Base-by-base conservation (phyloP, 1,140 invertebrate species). In the Tribolium madens region DNA sequence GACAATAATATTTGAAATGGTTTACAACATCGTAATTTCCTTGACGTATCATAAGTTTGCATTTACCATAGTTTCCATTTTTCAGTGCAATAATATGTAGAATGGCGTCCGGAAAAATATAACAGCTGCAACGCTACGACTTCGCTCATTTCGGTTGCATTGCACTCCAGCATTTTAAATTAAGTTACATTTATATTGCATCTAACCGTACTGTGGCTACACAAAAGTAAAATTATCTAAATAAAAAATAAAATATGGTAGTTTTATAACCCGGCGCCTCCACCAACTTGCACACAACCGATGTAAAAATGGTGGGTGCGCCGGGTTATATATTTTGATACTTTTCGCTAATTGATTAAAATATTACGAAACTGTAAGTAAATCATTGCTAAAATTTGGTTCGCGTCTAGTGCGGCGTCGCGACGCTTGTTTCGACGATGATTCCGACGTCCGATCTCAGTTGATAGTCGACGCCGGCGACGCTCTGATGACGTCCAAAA, bases 21-120 rank as follows among this genome's bases (percentile, higher is more conserved):
- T 18, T 57, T 17, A 57, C 52, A 57, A 7, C 52, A n/a, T 57
- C 17, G 52, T 57, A 57, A 21, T 57, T 17, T 21, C 4, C 10
- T 18, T 57, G 52, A 57, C 17, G 52, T 57, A 15, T 2, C 50
- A 15, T 52, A 17, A 17, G 17, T 57, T 18, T 21, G 2, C 17
- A 57, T 57, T 57, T 7, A 9, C 15, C 17, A 17, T 57, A 57
- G 14, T 57, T 57, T 57, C 17, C 21, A 57, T 21, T 18, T 57
- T 57, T 57, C 52, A n/a, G 52, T 1, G 52, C 52, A 57, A 57
- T 57, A 57, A 57, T 57, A 57, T 57, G 14, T 17, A 18, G 52
- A 57, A 57, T 57, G 52, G 52, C 52, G 52, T 21, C 52, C 14
- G 48, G 52, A 57, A 57, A 57, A 57, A 57, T 57, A 57, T 57